A percentile compares a stretch with the other conserved stretches of the same genome.
Conservation (phyloP, 2,113 vertebrate genomes). For the Phalacrocorax brasilianus region DNA sequence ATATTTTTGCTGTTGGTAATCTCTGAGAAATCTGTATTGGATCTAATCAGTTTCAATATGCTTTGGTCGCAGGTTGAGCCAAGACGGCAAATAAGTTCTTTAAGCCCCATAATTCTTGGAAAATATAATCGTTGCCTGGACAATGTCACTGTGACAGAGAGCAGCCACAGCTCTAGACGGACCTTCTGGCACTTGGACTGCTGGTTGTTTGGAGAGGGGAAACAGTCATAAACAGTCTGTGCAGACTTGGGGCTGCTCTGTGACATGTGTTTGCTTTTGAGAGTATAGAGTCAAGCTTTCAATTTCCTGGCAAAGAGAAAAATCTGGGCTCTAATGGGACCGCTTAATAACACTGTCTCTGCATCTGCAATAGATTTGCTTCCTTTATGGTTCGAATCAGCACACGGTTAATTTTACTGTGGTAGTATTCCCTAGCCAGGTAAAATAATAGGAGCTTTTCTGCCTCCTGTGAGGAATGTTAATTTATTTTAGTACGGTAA, state of each 20-base stretch:
- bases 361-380: not conserved
- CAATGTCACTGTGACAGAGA: not conserved
- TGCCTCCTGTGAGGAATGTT: not conserved
- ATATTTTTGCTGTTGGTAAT: not conserved
- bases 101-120: not conserved
- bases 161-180: slow-evolving; percentile 17
- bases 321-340: not conserved
- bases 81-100: not conserved
- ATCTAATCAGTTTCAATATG: not conserved
- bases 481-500: slow-evolving; percentile 17
- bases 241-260: not conserved
- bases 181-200: slow-evolving; percentile 6
- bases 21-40: not conserved
- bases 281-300: not conserved
- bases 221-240: not conserved
- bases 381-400: not conserved
- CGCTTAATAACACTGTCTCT: not conserved
- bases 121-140: slow-evolving; percentile 7
- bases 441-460: not conserved
- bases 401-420: not conserved
- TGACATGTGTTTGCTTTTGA: slow-evolving; percentile 46
- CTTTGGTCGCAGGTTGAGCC: not conserved
- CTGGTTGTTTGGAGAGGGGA: not conserved
- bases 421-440: slow-evolving; percentile 1
- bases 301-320: slow-evolving; percentile 13